These are phyloP conservation scores for Monopis laevigella DNA, from an alignment of 2,888 invertebrate species.

Conservation along the genomic window DNA sequence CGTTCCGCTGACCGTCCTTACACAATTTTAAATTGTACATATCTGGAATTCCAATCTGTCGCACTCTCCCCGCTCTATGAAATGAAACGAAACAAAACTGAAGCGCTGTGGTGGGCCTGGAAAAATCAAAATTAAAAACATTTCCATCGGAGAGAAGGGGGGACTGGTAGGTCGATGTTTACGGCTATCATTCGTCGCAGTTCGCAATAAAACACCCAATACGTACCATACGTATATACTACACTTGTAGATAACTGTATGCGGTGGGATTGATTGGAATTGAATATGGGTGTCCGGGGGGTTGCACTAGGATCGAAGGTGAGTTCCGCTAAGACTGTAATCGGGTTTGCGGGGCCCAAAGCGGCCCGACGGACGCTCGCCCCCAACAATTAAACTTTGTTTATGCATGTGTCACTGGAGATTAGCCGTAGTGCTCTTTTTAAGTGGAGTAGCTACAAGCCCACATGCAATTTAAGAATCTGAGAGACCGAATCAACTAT, in stretches of 20 bases:
- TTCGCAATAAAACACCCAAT: constrained; percentile 57
- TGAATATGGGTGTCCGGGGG: constrained; percentile 52
- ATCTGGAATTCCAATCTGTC: constrained; percentile 68
- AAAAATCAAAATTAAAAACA: constrained; percentile 65
- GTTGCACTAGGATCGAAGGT: constrained; percentile 56
- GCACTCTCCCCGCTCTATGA: constrained; percentile 65
- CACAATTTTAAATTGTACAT: constrained; percentile 69
- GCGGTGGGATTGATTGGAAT: constrained; percentile 64
- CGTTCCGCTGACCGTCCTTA: constrained; percentile 63
- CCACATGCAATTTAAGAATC: constrained; percentile 59
- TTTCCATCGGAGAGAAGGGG: constrained; percentile 49
- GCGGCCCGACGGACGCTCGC: constrained; percentile 34
- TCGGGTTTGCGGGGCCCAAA: constrained; percentile 54
- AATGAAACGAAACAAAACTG: constrained; percentile 67
- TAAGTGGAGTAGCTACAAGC: constrained; percentile 55
- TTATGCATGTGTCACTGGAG: constrained; percentile 65
- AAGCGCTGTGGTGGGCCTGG: constrained; percentile 53
- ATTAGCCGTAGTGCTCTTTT: constrained; percentile 65
- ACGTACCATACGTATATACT: neutral
- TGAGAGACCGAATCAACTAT: constrained; percentile 15
- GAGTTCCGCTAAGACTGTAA: constrained; percentile 64
- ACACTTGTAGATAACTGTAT: constrained; percentile 55
- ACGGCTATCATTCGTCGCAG: constrained; percentile 64
- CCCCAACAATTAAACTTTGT: constrained; percentile 66
- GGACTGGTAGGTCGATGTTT: constrained; percentile 63